Conservation (phyloP, 2,797 vertebrate genomes). For the Macropodus opercularis region DNA sequence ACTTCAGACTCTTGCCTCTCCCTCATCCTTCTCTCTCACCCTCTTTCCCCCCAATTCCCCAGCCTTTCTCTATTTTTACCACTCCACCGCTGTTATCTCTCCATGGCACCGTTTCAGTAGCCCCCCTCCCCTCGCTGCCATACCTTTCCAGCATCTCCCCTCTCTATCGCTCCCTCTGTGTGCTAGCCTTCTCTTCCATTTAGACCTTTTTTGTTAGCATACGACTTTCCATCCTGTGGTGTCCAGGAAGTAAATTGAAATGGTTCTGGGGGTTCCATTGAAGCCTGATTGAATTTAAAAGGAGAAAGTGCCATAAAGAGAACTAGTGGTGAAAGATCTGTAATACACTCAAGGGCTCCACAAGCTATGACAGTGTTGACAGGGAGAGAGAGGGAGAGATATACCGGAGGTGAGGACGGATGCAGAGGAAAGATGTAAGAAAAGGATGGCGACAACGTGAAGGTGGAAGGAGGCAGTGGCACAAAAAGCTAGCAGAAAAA, state of each 20-base stretch:
- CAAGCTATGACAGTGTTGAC: slow-evolving; percentile 70
- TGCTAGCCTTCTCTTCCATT: slow-evolving; percentile 64
- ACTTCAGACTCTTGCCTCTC: slow-evolving; percentile 47
- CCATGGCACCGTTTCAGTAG: slow-evolving; percentile 53
- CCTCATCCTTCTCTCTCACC: slow-evolving; percentile 50
- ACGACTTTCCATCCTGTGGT: slow-evolving; percentile 74
- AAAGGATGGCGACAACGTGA: slow-evolving; percentile 21
- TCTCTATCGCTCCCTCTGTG: slow-evolving; percentile 24
- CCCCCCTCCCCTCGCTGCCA: slow-evolving; percentile 15
- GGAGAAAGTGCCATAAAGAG: slow-evolving; percentile 81
- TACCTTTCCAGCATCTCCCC: slow-evolving; percentile 40
- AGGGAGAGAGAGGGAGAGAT: slow-evolving; percentile 11
- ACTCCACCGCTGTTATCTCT: slow-evolving; percentile 62
- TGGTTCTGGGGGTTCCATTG: slow-evolving; percentile 80
- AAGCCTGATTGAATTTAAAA: slow-evolving; percentile 86
- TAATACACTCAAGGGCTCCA: slow-evolving; percentile 72
- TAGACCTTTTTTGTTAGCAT: slow-evolving; percentile 68
- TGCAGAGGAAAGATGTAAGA: slow-evolving; percentile 7
- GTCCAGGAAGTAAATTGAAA: slow-evolving; percentile 86
- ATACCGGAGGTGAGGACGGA: slow-evolving; percentile 16
- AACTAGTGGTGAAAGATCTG: slow-evolving; percentile 75
- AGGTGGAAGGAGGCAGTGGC: slow-evolving; percentile 13
- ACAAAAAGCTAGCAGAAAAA: neutral
- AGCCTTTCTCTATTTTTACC: slow-evolving; percentile 65
- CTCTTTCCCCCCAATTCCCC: slow-evolving; percentile 47